Base-by-base conservation (phyloP, 2,113 vertebrate species). In the Ancistrus triradiatus region DNA sequence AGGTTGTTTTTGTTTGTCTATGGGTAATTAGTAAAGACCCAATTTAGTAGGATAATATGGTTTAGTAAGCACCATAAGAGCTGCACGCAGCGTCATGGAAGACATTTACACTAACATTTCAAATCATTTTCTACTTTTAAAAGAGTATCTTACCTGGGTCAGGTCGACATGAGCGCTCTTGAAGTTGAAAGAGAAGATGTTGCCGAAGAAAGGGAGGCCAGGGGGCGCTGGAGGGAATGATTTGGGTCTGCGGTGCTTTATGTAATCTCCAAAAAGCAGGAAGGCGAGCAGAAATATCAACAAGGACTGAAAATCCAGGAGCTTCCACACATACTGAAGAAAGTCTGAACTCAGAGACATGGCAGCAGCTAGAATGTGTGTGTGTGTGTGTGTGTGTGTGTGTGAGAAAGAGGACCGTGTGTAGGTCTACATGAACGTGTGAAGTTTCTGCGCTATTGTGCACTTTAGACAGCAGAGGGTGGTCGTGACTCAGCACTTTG, bases 241-340 rank as follows among this genome's bases (percentile, higher is more conserved):
- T 22, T 38, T 56, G 5, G 52, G 52, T 17, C 52, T 27, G 7
- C 49, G 24, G 49, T 51, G 19, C 24, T 17, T 51, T 18, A 51
- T 9, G 4, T 17, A 51, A n/a, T 51, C 24, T 27, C 24, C 13
- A 8, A 51, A 7, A 0, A 31, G 14, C 31, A 35, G 31, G 3
- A 55, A 21, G 10, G 11, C 17, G 7, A 55, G 17, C 19, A 21
- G 3, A 13, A 55, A 37, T 11, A 51, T 15, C 17, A 55, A 17
- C 17, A 19, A 15, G 13, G 31, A 10, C 15, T 35, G 51, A 37
- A 55, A 6, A 35, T 51, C 25, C 25, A 51, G 49, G 1, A 6
- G 2, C 7, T 28, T 31, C 49, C 49, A 17, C 6, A 51, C 13
- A 15, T 1, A 28, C 11, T 18, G 10, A 9, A 50, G 47, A 27